A percentile compares a stretch with the other conserved stretches of the same genome.
These are phyloP conservation scores for Neodiprion pinetum DNA, from an alignment of 1,140 invertebrate species.

Conservation along the genomic window DNA sequence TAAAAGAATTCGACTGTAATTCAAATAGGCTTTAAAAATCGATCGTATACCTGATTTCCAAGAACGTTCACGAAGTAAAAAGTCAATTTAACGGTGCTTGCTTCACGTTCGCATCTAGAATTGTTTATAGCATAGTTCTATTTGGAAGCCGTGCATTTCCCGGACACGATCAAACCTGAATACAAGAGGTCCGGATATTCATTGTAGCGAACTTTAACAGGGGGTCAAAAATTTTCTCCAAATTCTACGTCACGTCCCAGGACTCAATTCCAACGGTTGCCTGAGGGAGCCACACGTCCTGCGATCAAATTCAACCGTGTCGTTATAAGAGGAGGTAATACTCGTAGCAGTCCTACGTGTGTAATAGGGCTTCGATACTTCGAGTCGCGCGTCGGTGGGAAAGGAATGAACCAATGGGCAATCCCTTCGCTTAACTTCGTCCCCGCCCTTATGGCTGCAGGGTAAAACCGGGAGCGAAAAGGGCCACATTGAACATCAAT, in stretches of 20 bases:
- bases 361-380: background rate
- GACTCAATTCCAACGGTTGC: background rate
- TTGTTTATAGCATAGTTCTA: no score
- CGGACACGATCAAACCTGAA: background rate
- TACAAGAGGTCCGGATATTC: background rate
- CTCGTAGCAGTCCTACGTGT: background rate
- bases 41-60: no score
- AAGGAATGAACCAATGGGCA: no score
- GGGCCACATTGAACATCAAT: background rate
- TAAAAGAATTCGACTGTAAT: no score
- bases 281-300: background rate
- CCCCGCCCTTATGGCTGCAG: no score
- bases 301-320: constrained; percentile 5
- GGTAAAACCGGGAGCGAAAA: background rate
- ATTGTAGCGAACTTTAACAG: no score
- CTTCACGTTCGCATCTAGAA: no score
- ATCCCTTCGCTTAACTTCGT: no score
- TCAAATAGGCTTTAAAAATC: no score
- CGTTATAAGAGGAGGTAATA: background rate
- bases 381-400: no score
- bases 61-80: no score
- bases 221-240: background rate
- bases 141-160: background rate
- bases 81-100: no score
- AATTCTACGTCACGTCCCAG: background rate